Conservation (phyloP, 2,888 invertebrate genomes). For the Epsilonema sp. region DNA sequence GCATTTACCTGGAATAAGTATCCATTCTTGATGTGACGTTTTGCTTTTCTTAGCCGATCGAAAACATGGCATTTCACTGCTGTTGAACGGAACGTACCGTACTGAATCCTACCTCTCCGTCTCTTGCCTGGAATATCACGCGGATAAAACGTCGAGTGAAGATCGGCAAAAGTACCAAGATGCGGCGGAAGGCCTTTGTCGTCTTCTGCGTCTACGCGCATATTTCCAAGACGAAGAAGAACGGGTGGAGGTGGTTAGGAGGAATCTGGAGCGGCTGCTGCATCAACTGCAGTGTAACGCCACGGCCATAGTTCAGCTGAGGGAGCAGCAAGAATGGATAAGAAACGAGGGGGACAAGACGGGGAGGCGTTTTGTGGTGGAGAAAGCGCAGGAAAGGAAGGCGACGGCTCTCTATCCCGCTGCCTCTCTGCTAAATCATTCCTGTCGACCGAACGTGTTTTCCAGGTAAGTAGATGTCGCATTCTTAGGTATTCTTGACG, state of each 20-base stretch:
- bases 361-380: too few species aligned
- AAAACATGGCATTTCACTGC: not conserved
- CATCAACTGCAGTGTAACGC: not conserved
- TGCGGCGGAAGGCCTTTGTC: not conserved
- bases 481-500: not conserved
- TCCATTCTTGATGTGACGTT: too few species aligned
- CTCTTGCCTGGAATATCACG: not conserved
- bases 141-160: not conserved
- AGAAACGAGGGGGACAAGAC: too few species aligned
- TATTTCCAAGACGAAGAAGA: not conserved
- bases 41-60: too few species aligned
- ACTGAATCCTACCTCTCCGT: not conserved
- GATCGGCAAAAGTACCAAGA: not conserved
- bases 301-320: not conserved
- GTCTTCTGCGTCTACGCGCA: not conserved
- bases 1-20: too few species aligned
- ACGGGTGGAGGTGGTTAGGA: not conserved
- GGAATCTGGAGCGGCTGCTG: not conserved
- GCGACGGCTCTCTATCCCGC: constrained; percentile 68
- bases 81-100: not conserved
- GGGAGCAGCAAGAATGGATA: too few species aligned
- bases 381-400: constrained; percentile 37
- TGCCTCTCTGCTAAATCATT: constrained; percentile 76
- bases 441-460: constrained; percentile 61
- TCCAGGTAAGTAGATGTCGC: constrained; percentile 40